Evolutionary conservation across 2,113 vertebrate species (phyloP), one percentile per base, ranked within the genome.

Genomic region (Calypte anna): DNA sequence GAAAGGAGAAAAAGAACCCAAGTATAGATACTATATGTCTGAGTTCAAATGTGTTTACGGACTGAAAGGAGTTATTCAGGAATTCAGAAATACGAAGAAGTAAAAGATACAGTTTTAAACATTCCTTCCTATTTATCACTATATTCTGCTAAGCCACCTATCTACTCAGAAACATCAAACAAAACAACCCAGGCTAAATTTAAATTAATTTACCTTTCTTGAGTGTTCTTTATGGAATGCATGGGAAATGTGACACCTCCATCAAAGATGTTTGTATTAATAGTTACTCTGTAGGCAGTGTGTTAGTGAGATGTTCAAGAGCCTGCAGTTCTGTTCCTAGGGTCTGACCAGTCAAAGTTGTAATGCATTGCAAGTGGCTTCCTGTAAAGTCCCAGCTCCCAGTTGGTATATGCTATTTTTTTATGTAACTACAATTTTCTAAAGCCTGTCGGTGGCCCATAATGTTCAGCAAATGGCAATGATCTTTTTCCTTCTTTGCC

Each of bases 181-280:
- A 36, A 67, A 21, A n/a, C 54, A 76, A 58, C 21, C 43, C 36
- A 80, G 28, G 10, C 24, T 61, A 59, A 89, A 46, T 18, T 54
- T 63, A 19, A 5, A 38, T 53, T 73, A n/a, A 51, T 95, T 73
- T 74, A 66, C 43, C 51, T 85, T 92, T 91, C 57, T 61, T 40
- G 59, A 62, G 23, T 27, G 23, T 51, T 55, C 55, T 85, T 75
- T 43, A 72, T 84, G 38, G 51, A 89, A 66, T 58, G 66, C 78
- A 57, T 82, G 81, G 74, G 43, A 87, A 93, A 59, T 69, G 16
- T 24, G 82, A 58, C 57, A 46, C 85, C 43, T 28, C 51, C 55
- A 70, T 24, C 33, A 73, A 89, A 95, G 90, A 94, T 88, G 84
- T 69, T 74, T 91, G 46, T 96, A 76, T 94, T 94, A 92, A 79